phyloP scores from a whole-genome alignment of 2,797 vertebrate genomes.

The Urophycis tenuis region DNA sequence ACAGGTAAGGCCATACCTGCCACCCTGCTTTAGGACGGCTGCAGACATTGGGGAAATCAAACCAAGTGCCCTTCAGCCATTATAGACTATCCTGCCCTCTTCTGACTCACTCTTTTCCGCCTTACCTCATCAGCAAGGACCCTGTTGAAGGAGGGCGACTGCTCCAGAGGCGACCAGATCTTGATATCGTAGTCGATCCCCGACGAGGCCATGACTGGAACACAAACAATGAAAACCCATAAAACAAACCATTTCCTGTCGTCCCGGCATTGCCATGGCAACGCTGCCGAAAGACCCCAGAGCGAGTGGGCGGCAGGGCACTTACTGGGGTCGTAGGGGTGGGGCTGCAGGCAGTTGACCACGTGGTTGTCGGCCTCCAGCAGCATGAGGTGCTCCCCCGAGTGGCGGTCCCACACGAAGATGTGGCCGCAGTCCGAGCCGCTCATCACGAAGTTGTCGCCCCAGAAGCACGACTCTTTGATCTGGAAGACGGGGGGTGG shows the following conservation, averaged over 20 bases:
- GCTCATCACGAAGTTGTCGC: constrained; percentile 97
- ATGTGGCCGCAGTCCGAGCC: constrained; percentile 98
- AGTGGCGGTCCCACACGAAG: constrained; percentile 98
- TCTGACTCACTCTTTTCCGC: neutral
- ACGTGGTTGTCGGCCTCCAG: constrained; percentile 98
- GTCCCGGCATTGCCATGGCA: too few species aligned
- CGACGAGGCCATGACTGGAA: constrained; percentile 92
- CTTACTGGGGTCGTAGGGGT: constrained; percentile 97
- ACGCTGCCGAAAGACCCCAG: constrained; percentile 23
- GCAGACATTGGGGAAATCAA: neutral
- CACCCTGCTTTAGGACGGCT: neutral
- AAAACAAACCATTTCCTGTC: constrained; percentile 33
- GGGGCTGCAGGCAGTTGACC: constrained; percentile 97
- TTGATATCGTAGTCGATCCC: constrained; percentile 99
- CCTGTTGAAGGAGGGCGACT: constrained; percentile 88
- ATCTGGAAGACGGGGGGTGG: constrained; percentile 70
- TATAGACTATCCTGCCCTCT: neutral
- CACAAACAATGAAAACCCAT: constrained; percentile 22
- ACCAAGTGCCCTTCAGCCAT: neutral
- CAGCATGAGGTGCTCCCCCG: constrained; percentile 92
- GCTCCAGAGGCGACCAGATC: constrained; percentile 94
- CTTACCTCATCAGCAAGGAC: constrained; percentile 92
- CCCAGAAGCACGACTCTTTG: constrained; percentile 98
- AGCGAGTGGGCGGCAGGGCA: neutral
- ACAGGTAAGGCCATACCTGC: too few species aligned